These are phyloP conservation scores for Agriotes lineatus DNA, from an alignment of 2,888 invertebrate species.

Conservation along the genomic window DNA sequence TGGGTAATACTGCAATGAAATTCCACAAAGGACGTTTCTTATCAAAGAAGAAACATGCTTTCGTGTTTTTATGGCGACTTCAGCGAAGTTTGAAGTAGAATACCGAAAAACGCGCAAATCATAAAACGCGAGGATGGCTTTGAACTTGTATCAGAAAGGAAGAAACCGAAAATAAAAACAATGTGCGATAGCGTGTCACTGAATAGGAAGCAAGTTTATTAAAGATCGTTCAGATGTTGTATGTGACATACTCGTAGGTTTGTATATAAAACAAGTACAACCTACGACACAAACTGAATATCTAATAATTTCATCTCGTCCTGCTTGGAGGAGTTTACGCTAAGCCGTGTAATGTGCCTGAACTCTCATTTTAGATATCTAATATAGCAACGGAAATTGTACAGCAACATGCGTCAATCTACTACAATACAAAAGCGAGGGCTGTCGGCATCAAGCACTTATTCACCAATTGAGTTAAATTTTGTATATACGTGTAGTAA, in stretches of 20 bases:
- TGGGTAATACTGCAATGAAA: conserved; percentile 13
- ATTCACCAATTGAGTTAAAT: not conserved
- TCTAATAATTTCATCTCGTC: not conserved
- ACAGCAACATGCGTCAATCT: conserved; percentile 9
- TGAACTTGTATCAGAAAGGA: not conserved
- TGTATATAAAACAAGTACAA: too few relatives aligned
- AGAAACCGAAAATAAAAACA: too few relatives aligned
- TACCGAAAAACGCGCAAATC: not conserved
- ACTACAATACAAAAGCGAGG: not conserved
- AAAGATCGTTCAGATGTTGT: too few relatives aligned
- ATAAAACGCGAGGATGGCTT: not conserved
- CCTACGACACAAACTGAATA: not conserved
- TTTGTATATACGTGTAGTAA: too few relatives aligned
- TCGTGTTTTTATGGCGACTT: not conserved
- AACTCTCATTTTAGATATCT: not conserved
- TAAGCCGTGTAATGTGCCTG: conserved; percentile 10
- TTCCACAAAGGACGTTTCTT: conserved; percentile 16
- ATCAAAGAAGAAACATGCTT: conserved; percentile 6
- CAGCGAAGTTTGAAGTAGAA: not conserved
- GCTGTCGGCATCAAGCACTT: not conserved
- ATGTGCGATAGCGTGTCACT: too few relatives aligned
- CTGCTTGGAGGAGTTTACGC: not conserved
- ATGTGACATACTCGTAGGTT: too few relatives aligned
- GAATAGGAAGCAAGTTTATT: too few relatives aligned
- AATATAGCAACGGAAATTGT: conserved; percentile 15